These are phyloP conservation scores for Calypte anna DNA, from an alignment of 2,113 vertebrate genomes.

Conservation along the genomic window DNA sequence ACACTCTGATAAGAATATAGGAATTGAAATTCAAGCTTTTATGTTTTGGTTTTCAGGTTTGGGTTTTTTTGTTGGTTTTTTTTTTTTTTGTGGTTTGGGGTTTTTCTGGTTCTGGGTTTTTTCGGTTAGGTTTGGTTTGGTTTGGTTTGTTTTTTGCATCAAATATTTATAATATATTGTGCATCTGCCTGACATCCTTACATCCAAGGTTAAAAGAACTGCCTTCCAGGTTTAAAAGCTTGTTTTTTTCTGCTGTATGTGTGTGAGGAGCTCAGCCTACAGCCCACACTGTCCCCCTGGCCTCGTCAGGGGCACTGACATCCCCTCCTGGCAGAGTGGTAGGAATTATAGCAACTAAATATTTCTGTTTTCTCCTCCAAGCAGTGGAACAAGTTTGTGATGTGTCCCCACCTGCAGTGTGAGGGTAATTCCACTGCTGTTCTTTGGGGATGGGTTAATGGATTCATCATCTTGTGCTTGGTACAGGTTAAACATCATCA, in stretches of 20 bases:
- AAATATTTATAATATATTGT: too few species aligned
- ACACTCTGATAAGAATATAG: neutral
- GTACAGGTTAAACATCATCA: neutral
- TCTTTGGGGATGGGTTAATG: neutral
- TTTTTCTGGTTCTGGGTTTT: too few species aligned
- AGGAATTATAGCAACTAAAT: neutral
- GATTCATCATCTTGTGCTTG: neutral
- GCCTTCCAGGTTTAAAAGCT: neutral
- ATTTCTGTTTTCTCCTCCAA: neutral
- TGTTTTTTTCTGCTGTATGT: neutral
- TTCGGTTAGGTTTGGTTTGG: rapidly evolving
- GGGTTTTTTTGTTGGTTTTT: rapidly evolving
- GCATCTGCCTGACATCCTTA: neutral
- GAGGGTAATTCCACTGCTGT: neutral
- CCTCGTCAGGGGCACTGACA: neutral
- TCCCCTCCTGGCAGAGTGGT: neutral
- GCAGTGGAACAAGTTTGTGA: neutral
- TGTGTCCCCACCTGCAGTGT: neutral
- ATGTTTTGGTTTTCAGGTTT: neutral
- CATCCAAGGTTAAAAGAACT: neutral
- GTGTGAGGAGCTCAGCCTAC: neutral
- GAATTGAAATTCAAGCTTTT: neutral
- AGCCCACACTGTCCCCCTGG: rapidly evolving
- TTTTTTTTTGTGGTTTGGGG: neutral
- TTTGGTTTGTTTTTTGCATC: neutral